These are phyloP conservation scores for Macaca nemestrina DNA, from an alignment of 2,113 vertebrate species.

Conservation along the genomic window DNA sequence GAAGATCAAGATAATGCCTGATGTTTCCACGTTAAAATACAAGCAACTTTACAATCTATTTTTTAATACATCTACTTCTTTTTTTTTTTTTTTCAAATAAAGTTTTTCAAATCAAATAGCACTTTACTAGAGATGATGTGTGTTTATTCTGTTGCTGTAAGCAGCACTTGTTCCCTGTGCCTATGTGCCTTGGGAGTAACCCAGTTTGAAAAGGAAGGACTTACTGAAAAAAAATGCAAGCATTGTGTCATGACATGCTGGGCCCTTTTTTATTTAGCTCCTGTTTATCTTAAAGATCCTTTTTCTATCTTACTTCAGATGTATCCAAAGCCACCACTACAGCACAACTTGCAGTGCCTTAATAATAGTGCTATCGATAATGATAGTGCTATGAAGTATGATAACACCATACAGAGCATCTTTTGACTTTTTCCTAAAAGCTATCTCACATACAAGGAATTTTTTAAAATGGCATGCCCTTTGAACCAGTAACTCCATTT, in stretches of 20 bases:
- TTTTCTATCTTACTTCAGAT: not conserved
- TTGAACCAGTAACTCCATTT: not conserved
- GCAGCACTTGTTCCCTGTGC: not conserved
- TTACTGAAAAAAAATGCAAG: not conserved
- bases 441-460: no score
- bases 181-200: not conserved
- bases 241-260: not conserved
- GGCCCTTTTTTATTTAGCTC: not conserved
- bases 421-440: not conserved
- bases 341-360: not conserved
- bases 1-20: not conserved
- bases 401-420: not conserved
- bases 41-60: not conserved
- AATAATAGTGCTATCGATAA: not conserved
- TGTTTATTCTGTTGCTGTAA: not conserved
- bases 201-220: not conserved
- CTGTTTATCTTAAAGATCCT: not conserved
- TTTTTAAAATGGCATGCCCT: no score
- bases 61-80: not conserved
- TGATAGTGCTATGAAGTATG: not conserved
- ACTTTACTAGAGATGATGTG: not conserved
- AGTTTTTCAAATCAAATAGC: not conserved
- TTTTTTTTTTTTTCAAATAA: not conserved
- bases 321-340: not conserved
- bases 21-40: not conserved